A percentile compares a stretch with the other conserved stretches of the same genome.
These are phyloP conservation scores for Creontiades dilutus DNA, from an alignment of 2,888 invertebrate species.

Conservation along the genomic window DNA sequence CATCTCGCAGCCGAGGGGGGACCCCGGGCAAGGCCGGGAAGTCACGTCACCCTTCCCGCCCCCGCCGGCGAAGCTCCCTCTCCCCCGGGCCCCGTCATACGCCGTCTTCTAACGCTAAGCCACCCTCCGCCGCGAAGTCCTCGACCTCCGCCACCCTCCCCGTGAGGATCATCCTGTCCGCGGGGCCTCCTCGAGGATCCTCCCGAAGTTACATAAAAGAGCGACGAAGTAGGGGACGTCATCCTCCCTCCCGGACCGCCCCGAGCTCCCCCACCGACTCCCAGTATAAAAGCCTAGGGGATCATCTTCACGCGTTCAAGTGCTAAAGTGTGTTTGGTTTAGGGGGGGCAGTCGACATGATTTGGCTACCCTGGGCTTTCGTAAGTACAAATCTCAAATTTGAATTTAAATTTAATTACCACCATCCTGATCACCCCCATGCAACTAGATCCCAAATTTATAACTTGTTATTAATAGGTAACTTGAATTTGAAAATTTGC, in stretches of 20 bases:
- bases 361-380: slow-evolving; percentile 70
- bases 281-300: slow-evolving; percentile 68
- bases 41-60: not conserved
- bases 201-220: slow-evolving; percentile 22
- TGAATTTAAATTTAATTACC: not conserved
- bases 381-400: slow-evolving; percentile 61
- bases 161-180: not conserved
- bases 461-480: too few relatives aligned
- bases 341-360: slow-evolving; percentile 64
- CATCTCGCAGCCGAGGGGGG: not conserved
- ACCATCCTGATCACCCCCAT: not conserved
- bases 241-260: slow-evolving; percentile 1
- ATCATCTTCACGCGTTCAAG: slow-evolving; percentile 67
- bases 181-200: slow-evolving; percentile 1
- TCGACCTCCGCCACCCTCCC: not conserved
- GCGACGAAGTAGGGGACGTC: slow-evolving; percentile 18
- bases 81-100: too few relatives aligned
- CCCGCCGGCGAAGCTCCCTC: not conserved
- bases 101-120: too few relatives aligned
- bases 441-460: too few relatives aligned
- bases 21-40: not conserved
- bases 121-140: too few relatives aligned
- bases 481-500: too few relatives aligned
- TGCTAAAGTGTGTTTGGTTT: slow-evolving; percentile 69
- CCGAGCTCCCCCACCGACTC: slow-evolving; percentile 35